Conservation (phyloP, 2,888 invertebrate species). For the Lithosia quadra region DNA sequence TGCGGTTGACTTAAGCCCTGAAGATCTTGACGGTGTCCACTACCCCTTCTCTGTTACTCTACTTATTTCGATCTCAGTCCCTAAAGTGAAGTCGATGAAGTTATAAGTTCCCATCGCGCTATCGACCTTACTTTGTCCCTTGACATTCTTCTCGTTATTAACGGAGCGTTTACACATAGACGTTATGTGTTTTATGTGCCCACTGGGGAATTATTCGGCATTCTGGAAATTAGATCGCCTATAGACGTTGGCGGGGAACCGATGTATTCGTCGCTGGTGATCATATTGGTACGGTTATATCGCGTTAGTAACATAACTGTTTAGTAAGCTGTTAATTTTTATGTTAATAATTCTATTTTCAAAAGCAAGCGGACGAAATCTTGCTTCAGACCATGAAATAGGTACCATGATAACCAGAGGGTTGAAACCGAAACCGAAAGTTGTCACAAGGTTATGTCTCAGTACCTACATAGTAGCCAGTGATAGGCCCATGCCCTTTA, state of each 20-base stretch:
- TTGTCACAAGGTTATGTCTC: too few relatives aligned
- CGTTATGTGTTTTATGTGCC: constrained; percentile 11
- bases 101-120: constrained; percentile 23
- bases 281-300: constrained; percentile 31
- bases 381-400: too few relatives aligned
- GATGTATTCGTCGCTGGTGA: constrained; percentile 24
- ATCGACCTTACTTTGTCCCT: constrained; percentile 27
- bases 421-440: too few relatives aligned
- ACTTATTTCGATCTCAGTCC: neutral
- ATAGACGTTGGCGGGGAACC: constrained; percentile 19
- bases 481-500: too few relatives aligned
- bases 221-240: constrained; percentile 27
- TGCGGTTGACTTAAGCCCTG: too few relatives aligned
- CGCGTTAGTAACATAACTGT: neutral
- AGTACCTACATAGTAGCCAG: too few relatives aligned
- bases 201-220: constrained; percentile 25
- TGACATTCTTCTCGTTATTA: constrained; percentile 31
- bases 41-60: too few relatives aligned
- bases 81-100: neutral
- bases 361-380: too few relatives aligned
- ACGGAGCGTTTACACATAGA: constrained; percentile 15
- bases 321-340: neutral
- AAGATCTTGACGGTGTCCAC: too few relatives aligned
- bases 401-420: too few relatives aligned
- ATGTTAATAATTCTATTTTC: neutral